These are phyloP conservation scores for Microtus oregoni DNA, from an alignment of 2,113 vertebrate genomes.

Conservation along the genomic window DNA sequence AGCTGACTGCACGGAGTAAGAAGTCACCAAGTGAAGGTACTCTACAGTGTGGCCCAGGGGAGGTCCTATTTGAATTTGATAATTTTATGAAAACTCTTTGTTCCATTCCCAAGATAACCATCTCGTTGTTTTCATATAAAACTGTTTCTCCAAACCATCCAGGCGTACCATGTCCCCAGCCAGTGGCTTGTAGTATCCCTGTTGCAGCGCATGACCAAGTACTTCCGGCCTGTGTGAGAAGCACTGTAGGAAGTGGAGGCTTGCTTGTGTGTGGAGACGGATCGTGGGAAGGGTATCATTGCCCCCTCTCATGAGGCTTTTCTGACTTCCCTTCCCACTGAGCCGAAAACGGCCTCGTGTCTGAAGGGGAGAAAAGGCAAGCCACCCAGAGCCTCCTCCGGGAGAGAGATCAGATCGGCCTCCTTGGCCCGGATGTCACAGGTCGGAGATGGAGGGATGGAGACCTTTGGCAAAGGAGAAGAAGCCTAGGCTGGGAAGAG, in stretches of 20 bases:
- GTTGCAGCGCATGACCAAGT: neutral
- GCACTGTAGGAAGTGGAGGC: neutral
- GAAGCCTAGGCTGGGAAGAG: neutral
- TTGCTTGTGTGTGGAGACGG: neutral
- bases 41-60: neutral
- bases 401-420: neutral
- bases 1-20: neutral
- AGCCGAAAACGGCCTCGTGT: neutral
- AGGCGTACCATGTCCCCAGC: neutral
- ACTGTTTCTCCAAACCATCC: neutral
- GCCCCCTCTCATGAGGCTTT: neutral
- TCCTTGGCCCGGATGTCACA: neutral
- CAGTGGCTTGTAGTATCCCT: neutral
- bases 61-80: neutral
- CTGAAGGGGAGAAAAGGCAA: neutral
- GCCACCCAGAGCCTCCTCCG: neutral
- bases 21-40: neutral
- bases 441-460: neutral
- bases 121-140: neutral
- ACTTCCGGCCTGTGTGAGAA: neutral
- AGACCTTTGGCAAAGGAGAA: neutral
- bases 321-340: conserved; percentile 2
- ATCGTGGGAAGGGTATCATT: neutral
- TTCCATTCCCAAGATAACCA: neutral
- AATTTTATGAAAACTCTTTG: conserved; percentile 4